Evolutionary conservation across 2,113 vertebrate species (phyloP), one percentile per base, ranked within the genome.

Genomic region (Syrrhaptes paradoxus): DNA sequence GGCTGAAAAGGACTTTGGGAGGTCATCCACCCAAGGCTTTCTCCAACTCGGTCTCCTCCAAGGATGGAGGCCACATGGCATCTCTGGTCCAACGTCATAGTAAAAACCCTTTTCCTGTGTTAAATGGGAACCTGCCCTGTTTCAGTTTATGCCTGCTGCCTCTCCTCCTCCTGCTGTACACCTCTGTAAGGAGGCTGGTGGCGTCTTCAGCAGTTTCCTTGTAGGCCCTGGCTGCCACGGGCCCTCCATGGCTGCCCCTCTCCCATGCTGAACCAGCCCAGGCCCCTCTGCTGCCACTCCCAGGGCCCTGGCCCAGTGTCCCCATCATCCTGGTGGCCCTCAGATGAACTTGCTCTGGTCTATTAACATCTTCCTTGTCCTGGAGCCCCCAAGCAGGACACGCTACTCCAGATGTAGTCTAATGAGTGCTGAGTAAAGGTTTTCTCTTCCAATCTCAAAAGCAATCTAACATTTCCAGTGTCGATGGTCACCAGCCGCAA

Each of bases 361-460:
- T 36, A 26, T 68, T 85, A 87, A 65, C 20, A 71, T 34, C 46
- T 29, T 76, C 83, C 65, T 86, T 63, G 32, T 49, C 48, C 61
- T 51, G 65, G 51, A 92, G 57, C 57, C 74, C 89, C 68, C 81
- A 48, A 67, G 76, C 43, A 85, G 26, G 68, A 78, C 6, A 6
- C 52, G 48, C 48, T 11, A 45, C 61, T 75, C 83, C 89, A 92
- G 91, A 71, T 74, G 68, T 20, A 55, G 20, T 43, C 86, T 78
- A 78, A 67, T 13, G 86, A 89, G 72, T 7, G 17, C 79, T 45
- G 19, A 87, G 46, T 38, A 71, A 73, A 75, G 51, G 51, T 75
- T 88, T 84, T 83, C 45, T 72, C n/a, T 62, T 87, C 74, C 63
- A 48, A 13, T 86, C 52, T 95, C 79, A 75, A 77, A 90, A 81